Evolutionary conservation across 2,113 vertebrate species (phyloP).

Genomic region (Cyanistes caeruleus): DNA sequence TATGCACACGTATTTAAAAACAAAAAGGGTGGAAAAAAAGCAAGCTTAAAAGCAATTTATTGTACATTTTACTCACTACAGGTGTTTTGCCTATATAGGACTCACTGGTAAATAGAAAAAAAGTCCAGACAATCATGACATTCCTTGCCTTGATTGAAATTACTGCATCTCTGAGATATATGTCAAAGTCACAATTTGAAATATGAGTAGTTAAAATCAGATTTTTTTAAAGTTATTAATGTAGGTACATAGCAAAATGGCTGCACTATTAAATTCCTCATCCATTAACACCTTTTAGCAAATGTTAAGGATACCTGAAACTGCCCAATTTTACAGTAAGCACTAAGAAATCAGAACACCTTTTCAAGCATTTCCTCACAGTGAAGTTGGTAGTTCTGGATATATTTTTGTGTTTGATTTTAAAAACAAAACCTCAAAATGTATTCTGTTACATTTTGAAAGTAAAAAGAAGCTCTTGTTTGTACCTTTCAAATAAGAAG

Average conservation of each 20-base stretch:
- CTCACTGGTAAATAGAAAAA: background rate
- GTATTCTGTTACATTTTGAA: background rate
- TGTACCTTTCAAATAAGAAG: background rate
- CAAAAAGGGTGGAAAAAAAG: rapidly evolving
- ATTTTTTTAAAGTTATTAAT: background rate
- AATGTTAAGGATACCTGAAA: background rate
- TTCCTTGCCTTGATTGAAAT: background rate
- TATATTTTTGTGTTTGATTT: background rate
- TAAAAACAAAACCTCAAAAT: background rate
- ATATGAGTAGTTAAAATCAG: background rate
- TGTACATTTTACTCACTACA: background rate
- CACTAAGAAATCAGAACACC: background rate
- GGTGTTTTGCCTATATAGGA: background rate
- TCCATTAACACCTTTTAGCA: background rate
- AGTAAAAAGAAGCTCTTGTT: background rate
- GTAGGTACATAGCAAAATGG: background rate
- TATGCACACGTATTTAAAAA: background rate
- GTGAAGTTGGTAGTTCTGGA: background rate
- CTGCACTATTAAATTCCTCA: background rate
- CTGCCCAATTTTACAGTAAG: background rate
- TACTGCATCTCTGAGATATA: background rate
- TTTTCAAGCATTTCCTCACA: background rate
- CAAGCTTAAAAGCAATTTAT: background rate
- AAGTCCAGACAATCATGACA: background rate
- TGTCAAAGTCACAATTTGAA: background rate